Conservation (phyloP, 2,113 vertebrate genomes). For the Eupsittula cactorum region DNA sequence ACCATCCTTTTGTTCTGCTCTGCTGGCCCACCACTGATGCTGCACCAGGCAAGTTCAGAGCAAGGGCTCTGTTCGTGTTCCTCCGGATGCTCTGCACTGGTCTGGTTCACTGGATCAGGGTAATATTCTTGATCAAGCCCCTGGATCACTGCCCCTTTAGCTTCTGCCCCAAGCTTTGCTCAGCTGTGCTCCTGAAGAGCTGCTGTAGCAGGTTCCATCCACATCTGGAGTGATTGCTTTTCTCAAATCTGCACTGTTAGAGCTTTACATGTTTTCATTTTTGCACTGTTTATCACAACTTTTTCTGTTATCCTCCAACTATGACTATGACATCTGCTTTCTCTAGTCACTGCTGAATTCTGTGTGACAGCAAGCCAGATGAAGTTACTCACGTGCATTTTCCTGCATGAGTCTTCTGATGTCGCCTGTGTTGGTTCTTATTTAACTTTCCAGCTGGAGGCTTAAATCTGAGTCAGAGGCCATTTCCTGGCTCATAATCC, state of each 20-base stretch:
- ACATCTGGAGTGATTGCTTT: background rate
- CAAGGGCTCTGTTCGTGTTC: background rate
- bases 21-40: background rate
- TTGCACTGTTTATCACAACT: background rate
- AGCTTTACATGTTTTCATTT: background rate
- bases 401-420: background rate
- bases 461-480: too few relatives aligned
- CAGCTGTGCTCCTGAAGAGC: background rate
- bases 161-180: background rate
- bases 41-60: background rate
- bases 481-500: background rate
- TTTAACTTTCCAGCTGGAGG: background rate
- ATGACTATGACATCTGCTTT: background rate
- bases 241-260: background rate
- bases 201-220: background rate
- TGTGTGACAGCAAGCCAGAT: accelerated
- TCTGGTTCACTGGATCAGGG: background rate
- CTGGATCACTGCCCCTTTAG: background rate
- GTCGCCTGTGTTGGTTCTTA: background rate
- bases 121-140: too few relatives aligned
- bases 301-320: background rate
- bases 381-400: background rate
- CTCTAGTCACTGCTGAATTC: background rate
- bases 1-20: background rate
- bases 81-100: too few relatives aligned